Percentiles rank a stretch among this genome's conserved stretches.
Evolutionary conservation across 2,113 vertebrate genomes (phyloP).

Genomic region (Chrysemys picta): DNA sequence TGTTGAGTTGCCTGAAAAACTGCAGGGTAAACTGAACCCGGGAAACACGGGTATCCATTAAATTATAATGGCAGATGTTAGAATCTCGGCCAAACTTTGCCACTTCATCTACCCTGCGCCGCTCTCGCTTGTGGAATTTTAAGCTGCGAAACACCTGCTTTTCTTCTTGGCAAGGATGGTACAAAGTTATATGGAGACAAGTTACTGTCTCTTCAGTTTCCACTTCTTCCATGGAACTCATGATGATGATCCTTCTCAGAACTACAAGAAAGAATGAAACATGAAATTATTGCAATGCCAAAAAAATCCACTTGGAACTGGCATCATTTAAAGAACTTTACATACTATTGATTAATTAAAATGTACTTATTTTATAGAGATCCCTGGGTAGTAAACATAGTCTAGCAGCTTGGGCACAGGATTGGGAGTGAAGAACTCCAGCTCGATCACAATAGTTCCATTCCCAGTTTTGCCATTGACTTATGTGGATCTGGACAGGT

Average conservation of each 20-base stretch:
- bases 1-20: conserved; percentile 81
- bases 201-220: conserved; percentile 88
- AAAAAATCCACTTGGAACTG: accelerated
- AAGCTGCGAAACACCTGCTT: conserved; percentile 78
- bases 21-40: conserved; percentile 87
- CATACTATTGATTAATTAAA: accelerated
- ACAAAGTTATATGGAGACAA: conserved; percentile 85
- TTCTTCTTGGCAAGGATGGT: conserved; percentile 83
- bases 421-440: not conserved
- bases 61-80: conserved; percentile 78
- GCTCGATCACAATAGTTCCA: accelerated
- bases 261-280: not conserved
- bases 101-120: conserved; percentile 76
- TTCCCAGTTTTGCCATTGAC: not conserved
- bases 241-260: not conserved
- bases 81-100: conserved; percentile 86
- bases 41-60: conserved; percentile 86
- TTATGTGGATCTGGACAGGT: accelerated
- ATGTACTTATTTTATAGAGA: not conserved
- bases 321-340: not conserved
- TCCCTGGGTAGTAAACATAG: not conserved
- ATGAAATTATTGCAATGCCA: not conserved
- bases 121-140: conserved; percentile 64
- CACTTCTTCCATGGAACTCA: conserved; percentile 76
- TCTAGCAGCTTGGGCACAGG: accelerated